Evolutionary conservation across 2,797 vertebrate species (phyloP).

Genomic region (Acanthis flammea): DNA sequence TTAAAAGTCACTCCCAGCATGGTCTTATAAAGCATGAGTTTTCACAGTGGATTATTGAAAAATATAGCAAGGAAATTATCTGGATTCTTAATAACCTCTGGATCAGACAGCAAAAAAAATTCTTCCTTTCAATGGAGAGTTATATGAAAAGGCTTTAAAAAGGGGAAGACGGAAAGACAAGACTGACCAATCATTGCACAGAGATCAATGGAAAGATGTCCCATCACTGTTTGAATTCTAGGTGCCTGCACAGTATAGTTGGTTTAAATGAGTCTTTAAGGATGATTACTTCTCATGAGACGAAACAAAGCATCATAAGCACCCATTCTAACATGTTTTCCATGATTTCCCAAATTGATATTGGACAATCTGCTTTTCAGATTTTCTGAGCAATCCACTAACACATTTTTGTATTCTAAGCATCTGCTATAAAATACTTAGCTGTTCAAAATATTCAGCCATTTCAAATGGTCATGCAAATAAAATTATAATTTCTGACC

Average conservation of each 20-base stretch:
- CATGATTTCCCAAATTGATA: background rate
- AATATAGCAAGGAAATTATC: background rate
- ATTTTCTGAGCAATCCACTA: background rate
- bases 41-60: background rate
- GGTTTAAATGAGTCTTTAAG: background rate
- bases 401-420: background rate
- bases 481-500: background rate
- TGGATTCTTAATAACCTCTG: background rate
- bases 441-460: background rate
- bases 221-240: background rate
- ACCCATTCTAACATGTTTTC: background rate
- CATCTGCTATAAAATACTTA: background rate
- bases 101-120: background rate
- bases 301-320: background rate
- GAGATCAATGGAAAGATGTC: background rate
- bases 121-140: background rate
- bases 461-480: background rate
- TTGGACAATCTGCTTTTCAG: background rate
- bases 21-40: background rate
- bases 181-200: background rate
- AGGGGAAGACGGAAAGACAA: background rate
- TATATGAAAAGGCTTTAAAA: background rate
- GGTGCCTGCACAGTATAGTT: background rate
- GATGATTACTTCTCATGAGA: background rate
- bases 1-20: background rate